phyloP scores from a whole-genome alignment of 2,888 invertebrate species.

The Tachystola acroxantha region DNA sequence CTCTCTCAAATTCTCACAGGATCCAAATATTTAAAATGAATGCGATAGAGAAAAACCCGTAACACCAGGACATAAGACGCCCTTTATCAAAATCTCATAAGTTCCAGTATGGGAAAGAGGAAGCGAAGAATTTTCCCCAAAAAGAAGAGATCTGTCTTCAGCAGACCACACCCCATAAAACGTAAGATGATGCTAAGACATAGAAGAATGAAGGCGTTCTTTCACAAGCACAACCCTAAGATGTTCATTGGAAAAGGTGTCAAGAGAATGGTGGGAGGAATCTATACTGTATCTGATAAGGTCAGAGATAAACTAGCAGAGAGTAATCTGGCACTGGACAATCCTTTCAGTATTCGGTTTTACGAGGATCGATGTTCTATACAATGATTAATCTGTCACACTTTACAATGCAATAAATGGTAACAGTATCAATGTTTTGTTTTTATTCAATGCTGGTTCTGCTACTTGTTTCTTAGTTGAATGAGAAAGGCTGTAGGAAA shows the following conservation, averaged over 20 bases:
- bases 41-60: slow-evolving; percentile 7
- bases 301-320: slow-evolving; percentile 54
- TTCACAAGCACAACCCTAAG: slow-evolving; percentile 45
- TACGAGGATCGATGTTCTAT: slow-evolving; percentile 53
- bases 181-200: slow-evolving; percentile 47
- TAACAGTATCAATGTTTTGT: background rate
- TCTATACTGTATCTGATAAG: slow-evolving; percentile 50
- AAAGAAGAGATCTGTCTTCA: slow-evolving; percentile 49
- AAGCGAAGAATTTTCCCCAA: slow-evolving; percentile 42
- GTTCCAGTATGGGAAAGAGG: slow-evolving; percentile 36
- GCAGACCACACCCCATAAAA: slow-evolving; percentile 51
- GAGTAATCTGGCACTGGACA: slow-evolving; percentile 46
- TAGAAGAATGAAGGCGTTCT: slow-evolving; percentile 44
- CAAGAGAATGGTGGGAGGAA: slow-evolving; percentile 42
- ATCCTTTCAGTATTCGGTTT: slow-evolving; percentile 53
- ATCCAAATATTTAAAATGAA: slow-evolving; percentile 13
- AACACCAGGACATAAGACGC: background rate
- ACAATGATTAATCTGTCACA: slow-evolving; percentile 26
- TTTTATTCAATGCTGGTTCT: background rate
- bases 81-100: background rate
- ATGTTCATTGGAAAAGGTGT: slow-evolving; percentile 33
- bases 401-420: background rate
- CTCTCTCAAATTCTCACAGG: slow-evolving; percentile 4
- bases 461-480: too few relatives aligned
- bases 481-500: too few relatives aligned